Evolutionary conservation across 2,797 vertebrate genomes (phyloP).

Genomic region (Tauraco hartlaubi): DNA sequence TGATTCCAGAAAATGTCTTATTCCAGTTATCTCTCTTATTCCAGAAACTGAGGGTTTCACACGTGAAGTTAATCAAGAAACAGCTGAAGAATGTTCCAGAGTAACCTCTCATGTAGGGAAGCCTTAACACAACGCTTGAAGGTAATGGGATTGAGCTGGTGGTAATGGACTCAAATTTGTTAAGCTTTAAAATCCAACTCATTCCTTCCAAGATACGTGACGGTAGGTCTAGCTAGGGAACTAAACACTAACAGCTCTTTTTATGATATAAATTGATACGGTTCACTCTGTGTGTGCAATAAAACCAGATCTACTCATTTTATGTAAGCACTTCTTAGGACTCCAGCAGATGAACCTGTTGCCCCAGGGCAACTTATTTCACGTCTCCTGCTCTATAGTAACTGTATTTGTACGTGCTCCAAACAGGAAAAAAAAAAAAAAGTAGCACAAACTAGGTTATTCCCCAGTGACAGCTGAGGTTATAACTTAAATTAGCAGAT

Average conservation of each 20-base stretch:
- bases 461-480: background rate
- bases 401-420: background rate
- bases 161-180: background rate
- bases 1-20: background rate
- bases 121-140: background rate
- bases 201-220: background rate
- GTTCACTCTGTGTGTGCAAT: rapidly evolving
- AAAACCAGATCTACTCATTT: background rate
- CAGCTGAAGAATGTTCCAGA: background rate
- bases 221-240: background rate
- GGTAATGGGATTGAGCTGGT: background rate
- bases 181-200: background rate
- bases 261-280: background rate
- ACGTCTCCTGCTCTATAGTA: background rate
- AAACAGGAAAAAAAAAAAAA: background rate
- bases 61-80: background rate
- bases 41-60: background rate
- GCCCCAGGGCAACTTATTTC: background rate
- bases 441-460: background rate
- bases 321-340: background rate
- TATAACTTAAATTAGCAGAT: background rate
- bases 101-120: background rate
- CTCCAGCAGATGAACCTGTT: background rate
- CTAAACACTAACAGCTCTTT: background rate
- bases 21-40: background rate